phyloP scores from a whole-genome alignment of 2,888 invertebrate species.

The Ethmia dodecea region DNA sequence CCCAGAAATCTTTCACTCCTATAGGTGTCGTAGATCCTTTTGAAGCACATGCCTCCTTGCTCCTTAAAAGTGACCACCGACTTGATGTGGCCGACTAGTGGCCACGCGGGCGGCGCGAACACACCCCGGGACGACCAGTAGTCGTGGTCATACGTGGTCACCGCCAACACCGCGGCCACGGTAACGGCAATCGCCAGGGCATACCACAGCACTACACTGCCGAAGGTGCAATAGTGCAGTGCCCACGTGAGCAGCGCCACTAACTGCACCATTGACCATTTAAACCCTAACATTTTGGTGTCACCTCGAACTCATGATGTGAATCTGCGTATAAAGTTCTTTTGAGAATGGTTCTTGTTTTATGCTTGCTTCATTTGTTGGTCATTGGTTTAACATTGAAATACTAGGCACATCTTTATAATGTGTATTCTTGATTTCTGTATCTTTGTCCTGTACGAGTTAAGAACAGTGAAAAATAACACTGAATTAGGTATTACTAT shows the following conservation, averaged over 20 bases:
- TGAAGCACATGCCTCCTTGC: conserved; percentile 65
- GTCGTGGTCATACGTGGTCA: conserved; percentile 62
- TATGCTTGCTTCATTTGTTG: no score
- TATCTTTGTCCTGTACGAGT: no score
- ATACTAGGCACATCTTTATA: no score
- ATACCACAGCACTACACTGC: conserved; percentile 37
- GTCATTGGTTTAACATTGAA: no score
- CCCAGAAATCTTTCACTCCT: conserved; percentile 55
- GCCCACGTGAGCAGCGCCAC: conserved; percentile 43
- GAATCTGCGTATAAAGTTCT: not conserved
- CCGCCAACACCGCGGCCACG: conserved; percentile 30
- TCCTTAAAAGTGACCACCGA: conserved; percentile 58
- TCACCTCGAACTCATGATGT: conserved; percentile 28
- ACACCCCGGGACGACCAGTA: conserved; percentile 59
- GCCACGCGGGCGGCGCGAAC: conserved; percentile 58
- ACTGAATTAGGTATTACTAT: no score
- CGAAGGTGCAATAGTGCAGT: conserved; percentile 48
- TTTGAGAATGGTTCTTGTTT: conserved; percentile 1
- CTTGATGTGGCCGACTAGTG: conserved; percentile 60
- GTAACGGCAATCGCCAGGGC: conserved; percentile 31
- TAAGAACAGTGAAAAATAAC: no score
- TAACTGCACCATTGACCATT: conserved; percentile 37
- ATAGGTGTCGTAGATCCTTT: conserved; percentile 58
- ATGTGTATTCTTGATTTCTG: no score
- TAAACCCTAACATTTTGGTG: conserved; percentile 62